These are phyloP conservation scores for Myotis daubentonii DNA, from an alignment of 2,797 vertebrate species.

Conservation along the genomic window DNA sequence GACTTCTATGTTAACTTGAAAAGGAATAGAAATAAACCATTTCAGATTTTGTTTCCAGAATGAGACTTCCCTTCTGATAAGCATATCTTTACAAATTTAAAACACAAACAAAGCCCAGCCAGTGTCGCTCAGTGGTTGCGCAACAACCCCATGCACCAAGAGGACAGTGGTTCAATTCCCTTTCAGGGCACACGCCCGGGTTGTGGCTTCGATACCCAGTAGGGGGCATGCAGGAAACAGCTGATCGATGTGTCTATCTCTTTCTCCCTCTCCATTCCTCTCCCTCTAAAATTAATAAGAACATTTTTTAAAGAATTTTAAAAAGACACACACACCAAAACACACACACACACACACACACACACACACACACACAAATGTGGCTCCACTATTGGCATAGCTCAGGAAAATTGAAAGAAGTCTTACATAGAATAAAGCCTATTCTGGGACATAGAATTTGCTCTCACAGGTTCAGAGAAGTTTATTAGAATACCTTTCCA, in stretches of 20 bases:
- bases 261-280: too few relatives aligned
- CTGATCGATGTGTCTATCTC: too few relatives aligned
- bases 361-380: background rate
- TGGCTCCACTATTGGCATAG: background rate
- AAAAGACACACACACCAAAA: too few relatives aligned
- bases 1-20: background rate
- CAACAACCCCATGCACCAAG: too few relatives aligned
- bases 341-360: too few relatives aligned
- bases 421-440: background rate
- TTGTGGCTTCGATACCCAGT: too few relatives aligned
- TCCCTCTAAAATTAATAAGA: too few relatives aligned
- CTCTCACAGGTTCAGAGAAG: background rate
- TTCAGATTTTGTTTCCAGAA: slow-evolving; percentile 25
- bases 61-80: background rate
- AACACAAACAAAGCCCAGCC: background rate
- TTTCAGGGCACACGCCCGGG: too few relatives aligned
- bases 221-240: too few relatives aligned
- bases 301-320: too few relatives aligned
- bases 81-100: background rate
- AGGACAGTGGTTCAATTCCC: too few relatives aligned
- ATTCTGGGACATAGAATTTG: background rate
- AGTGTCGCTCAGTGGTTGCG: too few relatives aligned
- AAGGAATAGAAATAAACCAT: background rate
- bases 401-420: background rate
- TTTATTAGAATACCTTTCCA: background rate